phyloP scores from a whole-genome alignment of 2,113 vertebrate genomes.

The Catagonus wagneri region DNA sequence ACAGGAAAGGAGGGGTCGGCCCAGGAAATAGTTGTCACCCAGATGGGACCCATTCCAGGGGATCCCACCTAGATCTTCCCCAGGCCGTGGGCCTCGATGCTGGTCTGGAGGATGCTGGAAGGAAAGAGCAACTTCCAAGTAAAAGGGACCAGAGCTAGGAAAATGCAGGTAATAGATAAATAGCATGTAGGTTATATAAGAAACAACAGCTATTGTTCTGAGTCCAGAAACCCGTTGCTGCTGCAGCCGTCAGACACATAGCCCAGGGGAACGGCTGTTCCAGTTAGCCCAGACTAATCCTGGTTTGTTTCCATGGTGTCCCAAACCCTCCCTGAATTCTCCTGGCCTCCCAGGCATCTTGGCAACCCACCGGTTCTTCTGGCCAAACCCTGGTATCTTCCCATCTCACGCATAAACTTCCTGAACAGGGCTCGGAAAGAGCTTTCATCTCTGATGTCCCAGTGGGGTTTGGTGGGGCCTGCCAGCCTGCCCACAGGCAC shows the following conservation, averaged over 20 bases:
- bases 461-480: neutral
- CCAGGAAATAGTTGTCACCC: neutral
- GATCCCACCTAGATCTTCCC: neutral
- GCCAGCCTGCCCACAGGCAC: neutral
- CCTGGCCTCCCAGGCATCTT: neutral
- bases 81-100: rapidly evolving
- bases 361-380: neutral
- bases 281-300: neutral
- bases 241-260: neutral
- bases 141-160: neutral
- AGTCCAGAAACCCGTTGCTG: neutral
- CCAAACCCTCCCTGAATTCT: neutral
- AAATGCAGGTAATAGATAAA: neutral
- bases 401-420: neutral
- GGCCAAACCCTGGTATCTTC: neutral
- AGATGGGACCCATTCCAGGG: neutral
- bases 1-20: neutral
- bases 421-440: neutral
- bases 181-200: neutral
- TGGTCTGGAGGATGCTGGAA: neutral
- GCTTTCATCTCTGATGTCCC: neutral
- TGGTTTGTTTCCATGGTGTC: neutral
- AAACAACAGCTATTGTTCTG: neutral
- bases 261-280: neutral
- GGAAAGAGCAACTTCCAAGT: neutral